A percentile compares a stretch with the other conserved stretches of the same genome.
phyloP scores from a whole-genome alignment of 2,888 invertebrate species.

The Yponomeuta evonymella region DNA sequence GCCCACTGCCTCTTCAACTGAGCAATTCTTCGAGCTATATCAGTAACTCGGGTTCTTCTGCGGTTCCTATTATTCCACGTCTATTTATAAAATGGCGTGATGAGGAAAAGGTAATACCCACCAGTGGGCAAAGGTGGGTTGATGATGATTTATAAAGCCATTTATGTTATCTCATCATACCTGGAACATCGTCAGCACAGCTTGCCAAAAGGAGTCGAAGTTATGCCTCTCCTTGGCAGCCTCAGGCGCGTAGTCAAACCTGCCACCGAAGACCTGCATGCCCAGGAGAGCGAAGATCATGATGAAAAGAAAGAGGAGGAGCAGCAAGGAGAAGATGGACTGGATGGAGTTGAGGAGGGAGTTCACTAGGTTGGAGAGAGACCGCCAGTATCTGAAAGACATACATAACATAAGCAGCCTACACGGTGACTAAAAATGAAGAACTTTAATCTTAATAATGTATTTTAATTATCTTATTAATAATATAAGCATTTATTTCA shows the following conservation, averaged over 20 bases:
- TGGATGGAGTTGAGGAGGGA: conserved; percentile 99
- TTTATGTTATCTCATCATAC: conserved; percentile 59
- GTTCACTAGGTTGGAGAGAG: conserved; percentile 97
- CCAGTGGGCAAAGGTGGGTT: too few relatives aligned
- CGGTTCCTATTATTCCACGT: too few relatives aligned
- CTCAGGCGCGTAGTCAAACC: conserved; percentile 90
- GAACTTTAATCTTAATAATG: too few relatives aligned
- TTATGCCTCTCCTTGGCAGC: conserved; percentile 94
- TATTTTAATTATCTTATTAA: too few relatives aligned
- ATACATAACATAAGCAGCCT: conserved; percentile 13
- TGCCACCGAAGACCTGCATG: conserved; percentile 99
- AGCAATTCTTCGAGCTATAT: too few relatives aligned
- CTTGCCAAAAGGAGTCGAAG: conserved; percentile 99
- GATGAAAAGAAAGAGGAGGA: conserved; percentile 98
- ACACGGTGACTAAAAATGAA: background rate
- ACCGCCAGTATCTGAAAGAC: conserved; percentile 94
- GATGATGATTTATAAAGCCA: too few relatives aligned
- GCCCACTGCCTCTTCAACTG: too few relatives aligned
- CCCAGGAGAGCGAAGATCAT: conserved; percentile 99
- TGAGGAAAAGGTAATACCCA: too few relatives aligned
- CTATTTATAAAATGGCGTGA: too few relatives aligned
- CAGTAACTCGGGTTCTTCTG: too few relatives aligned
- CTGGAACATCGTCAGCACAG: conserved; percentile 99
- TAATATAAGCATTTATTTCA: too few relatives aligned
- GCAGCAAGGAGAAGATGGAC: conserved; percentile 97